Evolutionary conservation across 2,888 invertebrate genomes (phyloP).

Genomic region (Cosmia trapezina): DNA sequence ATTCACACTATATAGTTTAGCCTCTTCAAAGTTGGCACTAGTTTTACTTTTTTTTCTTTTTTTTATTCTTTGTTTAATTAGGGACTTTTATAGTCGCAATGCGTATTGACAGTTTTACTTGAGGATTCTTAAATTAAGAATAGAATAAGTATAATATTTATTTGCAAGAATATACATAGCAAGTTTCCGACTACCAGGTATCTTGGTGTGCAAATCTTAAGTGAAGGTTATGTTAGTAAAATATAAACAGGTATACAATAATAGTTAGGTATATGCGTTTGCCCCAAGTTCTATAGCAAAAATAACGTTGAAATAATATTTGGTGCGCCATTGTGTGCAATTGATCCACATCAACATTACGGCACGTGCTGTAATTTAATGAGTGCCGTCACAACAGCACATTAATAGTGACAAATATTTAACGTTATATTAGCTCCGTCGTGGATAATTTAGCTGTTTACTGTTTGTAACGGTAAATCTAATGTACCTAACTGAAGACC

Average conservation of each 20-base stretch:
- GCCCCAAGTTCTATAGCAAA: not conserved
- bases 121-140: too few species aligned
- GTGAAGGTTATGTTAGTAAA: too few species aligned
- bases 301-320: slow-evolving; percentile 1
- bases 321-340: slow-evolving; percentile 26
- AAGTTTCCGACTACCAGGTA: not conserved
- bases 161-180: not conserved
- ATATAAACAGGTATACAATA: too few species aligned
- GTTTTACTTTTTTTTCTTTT: too few species aligned
- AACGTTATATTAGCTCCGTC: not conserved
- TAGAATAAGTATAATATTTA: not conserved
- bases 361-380: slow-evolving; percentile 16
- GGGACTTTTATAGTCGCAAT: too few species aligned
- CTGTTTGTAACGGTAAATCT: not conserved
- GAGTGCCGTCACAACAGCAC: slow-evolving; percentile 4
- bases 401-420: slow-evolving; percentile 2
- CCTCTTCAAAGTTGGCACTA: not conserved
- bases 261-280: too few species aligned
- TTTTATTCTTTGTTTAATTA: too few species aligned
- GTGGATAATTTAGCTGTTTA: slow-evolving; percentile 40
- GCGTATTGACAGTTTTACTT: too few species aligned
- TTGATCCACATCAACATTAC: not conserved
- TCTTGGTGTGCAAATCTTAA: not conserved
- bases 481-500: not conserved
- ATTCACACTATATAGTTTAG: too few species aligned